Base-by-base conservation (phyloP, 2,797 vertebrate species). In the Meda fulgida region DNA sequence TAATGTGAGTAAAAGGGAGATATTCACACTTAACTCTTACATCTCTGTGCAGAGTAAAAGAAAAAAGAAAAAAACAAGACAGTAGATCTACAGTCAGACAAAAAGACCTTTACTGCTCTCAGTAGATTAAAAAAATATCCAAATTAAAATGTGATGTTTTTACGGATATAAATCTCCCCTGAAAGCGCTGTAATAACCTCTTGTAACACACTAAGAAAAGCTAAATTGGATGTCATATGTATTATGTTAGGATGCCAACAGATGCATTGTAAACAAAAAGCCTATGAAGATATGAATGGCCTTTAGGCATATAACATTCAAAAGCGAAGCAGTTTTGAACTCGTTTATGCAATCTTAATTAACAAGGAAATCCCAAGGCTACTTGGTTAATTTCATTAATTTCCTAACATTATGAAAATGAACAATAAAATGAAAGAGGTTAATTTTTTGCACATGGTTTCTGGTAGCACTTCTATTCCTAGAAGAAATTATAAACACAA, bases 401-500 rank as follows among this genome's bases (percentile, higher is more conserved):
- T 69, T 67, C 46, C 71, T 31, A 63, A 70, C 38, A 86, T 53
- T 40, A 63, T 72, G 80, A 81, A 75, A 86, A 86, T 86, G 36
- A 84, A 63, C 31, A 75, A 58, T 43, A 78, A 65, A 66, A 46
- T 82, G 69, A 78, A 87, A 71, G 34, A 43, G 31, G 16, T 58
- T 43, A 13, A 29, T 87, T 80, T 75, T 67, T 60, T 71, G 31
- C 18, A 58, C 72, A 79, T 73, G 19, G 38, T 81, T 36, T 86
- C 19, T 66, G 38, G 40, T 31, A 65, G 51, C 46, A 58, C 34
- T 48, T 73, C 51, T 84, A 23, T 81, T 85, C 55, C 71, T 80
- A n/a, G 70, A 73, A 80, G 65, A 83, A 84, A 87, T 85, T 31
- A 73, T 67, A 71, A 63, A 85, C 73, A 76, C n/a, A 71, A 75